These are phyloP conservation scores for Epirrhoe tristata DNA, from an alignment of 2,888 invertebrate species.

Conservation along the genomic window DNA sequence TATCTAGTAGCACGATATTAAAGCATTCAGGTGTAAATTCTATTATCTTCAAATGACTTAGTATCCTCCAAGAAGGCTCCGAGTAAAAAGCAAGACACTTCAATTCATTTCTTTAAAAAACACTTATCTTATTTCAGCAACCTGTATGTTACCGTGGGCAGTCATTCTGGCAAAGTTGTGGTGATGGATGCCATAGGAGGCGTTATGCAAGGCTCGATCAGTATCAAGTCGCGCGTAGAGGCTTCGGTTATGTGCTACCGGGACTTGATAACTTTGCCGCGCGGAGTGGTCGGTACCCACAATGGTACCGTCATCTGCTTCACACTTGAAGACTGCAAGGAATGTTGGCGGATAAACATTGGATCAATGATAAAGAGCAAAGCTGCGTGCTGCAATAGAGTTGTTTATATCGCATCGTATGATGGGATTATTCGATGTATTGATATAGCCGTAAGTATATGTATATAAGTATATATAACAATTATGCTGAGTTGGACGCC, in stretches of 20 bases:
- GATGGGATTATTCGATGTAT: slow-evolving; percentile 88
- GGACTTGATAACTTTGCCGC: slow-evolving; percentile 47
- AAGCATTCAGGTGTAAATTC: too few species aligned
- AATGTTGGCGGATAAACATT: slow-evolving; percentile 87
- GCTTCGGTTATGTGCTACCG: slow-evolving; percentile 84
- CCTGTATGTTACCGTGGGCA: slow-evolving; percentile 71
- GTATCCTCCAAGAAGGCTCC: too few species aligned
- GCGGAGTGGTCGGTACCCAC: slow-evolving; percentile 91
- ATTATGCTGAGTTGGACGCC: too few species aligned
- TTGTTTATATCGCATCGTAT: slow-evolving; percentile 89
- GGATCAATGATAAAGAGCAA: slow-evolving; percentile 88
- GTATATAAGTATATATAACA: too few species aligned
- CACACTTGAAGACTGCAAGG: slow-evolving; percentile 77
- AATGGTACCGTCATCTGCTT: slow-evolving; percentile 90
- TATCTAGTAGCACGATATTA: too few species aligned
- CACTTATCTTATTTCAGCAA: slow-evolving; percentile 60
- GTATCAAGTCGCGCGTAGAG: slow-evolving; percentile 90
- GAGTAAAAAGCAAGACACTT: too few species aligned
- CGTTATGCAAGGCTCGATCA: slow-evolving; percentile 71
- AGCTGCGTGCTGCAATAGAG: slow-evolving; percentile 63
- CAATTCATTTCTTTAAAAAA: neutral
- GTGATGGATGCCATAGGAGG: slow-evolving; percentile 86
- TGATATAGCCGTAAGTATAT: slow-evolving; percentile 77
- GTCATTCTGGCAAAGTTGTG: slow-evolving; percentile 90
- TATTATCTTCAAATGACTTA: too few species aligned